Conservation (phyloP, 2,797 vertebrate species). For the Menidia menidia region DNA sequence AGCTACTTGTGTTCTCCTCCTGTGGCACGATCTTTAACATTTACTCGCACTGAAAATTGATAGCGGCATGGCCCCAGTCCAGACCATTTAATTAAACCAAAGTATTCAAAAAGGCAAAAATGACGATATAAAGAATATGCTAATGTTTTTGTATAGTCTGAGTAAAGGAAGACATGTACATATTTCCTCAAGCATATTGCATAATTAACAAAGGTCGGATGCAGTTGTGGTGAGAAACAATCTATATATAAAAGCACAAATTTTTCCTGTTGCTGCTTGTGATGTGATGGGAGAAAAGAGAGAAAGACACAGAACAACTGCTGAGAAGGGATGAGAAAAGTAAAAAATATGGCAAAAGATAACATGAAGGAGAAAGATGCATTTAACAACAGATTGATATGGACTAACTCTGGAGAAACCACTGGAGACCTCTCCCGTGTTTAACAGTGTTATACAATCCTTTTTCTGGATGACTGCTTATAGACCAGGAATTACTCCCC, state of each 20-base stretch:
- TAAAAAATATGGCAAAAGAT: conserved; percentile 17
- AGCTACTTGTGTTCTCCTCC: not conserved
- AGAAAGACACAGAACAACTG: not conserved
- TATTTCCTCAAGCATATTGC: conserved; percentile 20
- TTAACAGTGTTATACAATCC: conserved; percentile 35
- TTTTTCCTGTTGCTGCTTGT: not conserved
- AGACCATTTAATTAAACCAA: conserved; percentile 33
- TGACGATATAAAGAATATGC: conserved; percentile 24
- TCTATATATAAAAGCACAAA: conserved; percentile 3
- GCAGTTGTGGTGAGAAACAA: not conserved
- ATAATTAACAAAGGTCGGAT: conserved; percentile 11
- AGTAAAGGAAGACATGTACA: conserved; percentile 14
- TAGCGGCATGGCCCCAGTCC: conserved; percentile 6
- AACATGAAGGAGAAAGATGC: conserved; percentile 30
- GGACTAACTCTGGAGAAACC: conserved; percentile 30
- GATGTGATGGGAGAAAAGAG: conserved; percentile 12
- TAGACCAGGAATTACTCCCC: not conserved
- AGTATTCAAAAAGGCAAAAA: conserved; percentile 20
- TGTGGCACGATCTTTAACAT: conserved; percentile 15
- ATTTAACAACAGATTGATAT: conserved; percentile 50
- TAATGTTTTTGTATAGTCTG: conserved; percentile 14
- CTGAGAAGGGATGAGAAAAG: conserved; percentile 1
- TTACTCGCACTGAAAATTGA: conserved; percentile 10
- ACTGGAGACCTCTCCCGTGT: conserved; percentile 38
- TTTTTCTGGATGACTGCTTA: conserved; percentile 37